A percentile compares a stretch with the other conserved stretches of the same genome.
These are phyloP conservation scores for Rana temporaria DNA, from an alignment of 2,113 vertebrate genomes.

Conservation along the genomic window DNA sequence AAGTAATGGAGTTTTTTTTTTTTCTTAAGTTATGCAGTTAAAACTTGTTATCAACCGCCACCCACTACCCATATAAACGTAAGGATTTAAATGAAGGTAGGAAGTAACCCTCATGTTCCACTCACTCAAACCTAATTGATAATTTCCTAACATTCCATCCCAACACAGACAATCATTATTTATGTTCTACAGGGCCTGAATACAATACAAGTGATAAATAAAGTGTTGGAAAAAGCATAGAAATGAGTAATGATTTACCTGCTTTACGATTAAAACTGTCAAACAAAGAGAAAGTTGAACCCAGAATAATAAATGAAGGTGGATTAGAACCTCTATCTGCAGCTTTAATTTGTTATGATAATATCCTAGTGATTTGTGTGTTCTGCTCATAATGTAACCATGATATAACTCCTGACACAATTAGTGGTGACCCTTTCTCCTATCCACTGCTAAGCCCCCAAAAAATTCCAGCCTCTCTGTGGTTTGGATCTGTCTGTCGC, in stretches of 20 bases:
- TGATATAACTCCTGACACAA: slow-evolving; percentile 55
- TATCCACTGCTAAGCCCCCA: slow-evolving; percentile 46
- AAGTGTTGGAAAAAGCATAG: slow-evolving; percentile 40
- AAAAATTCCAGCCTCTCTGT: slow-evolving; percentile 54
- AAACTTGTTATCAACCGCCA: neutral
- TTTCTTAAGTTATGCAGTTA: too few species aligned
- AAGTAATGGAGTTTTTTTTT: too few species aligned
- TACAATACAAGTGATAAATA: slow-evolving; percentile 47
- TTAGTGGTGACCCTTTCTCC: slow-evolving; percentile 53
- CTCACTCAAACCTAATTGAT: slow-evolving; percentile 41
- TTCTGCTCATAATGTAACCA: slow-evolving; percentile 51
- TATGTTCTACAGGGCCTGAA: slow-evolving; percentile 6
- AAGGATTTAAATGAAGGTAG: neutral
- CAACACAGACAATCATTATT: slow-evolving; percentile 16
- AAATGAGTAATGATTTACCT: slow-evolving; percentile 54
- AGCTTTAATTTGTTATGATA: slow-evolving; percentile 53
- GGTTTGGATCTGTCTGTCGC: slow-evolving; percentile 55
- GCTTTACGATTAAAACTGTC: slow-evolving; percentile 49
- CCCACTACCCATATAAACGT: neutral
- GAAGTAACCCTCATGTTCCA: slow-evolving; percentile 32
- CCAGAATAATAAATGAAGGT: slow-evolving; percentile 41
- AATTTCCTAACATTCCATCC: slow-evolving; percentile 36
- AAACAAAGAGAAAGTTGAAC: slow-evolving; percentile 49
- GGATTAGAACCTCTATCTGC: slow-evolving; percentile 42
- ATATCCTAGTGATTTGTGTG: slow-evolving; percentile 54